These are phyloP conservation scores for Choloepus didactylus DNA, from an alignment of 2,797 vertebrate genomes.

Conservation along the genomic window DNA sequence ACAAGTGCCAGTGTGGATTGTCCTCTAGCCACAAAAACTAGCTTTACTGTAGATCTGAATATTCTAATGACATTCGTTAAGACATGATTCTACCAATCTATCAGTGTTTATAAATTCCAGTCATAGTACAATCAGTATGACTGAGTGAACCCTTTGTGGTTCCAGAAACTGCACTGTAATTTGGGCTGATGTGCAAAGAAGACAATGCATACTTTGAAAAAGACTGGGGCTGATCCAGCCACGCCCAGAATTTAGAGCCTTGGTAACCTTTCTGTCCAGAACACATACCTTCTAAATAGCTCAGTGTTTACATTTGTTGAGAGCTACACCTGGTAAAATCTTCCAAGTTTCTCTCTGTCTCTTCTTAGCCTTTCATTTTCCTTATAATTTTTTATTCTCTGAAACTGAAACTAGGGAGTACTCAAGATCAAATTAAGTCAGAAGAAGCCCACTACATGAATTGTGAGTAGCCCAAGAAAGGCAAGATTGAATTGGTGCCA, in stretches of 20 bases:
- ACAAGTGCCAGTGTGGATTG: not conserved
- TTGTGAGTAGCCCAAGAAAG: not conserved
- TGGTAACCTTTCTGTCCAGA: not conserved
- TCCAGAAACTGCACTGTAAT: conserved; percentile 14
- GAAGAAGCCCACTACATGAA: not conserved
- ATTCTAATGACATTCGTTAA: not conserved
- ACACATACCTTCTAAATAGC: not conserved
- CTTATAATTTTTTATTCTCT: not conserved
- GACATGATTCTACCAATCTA: not conserved
- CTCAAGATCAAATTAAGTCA: not conserved
- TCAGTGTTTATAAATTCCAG: not conserved
- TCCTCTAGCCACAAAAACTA: not conserved
- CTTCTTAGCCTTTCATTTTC: conserved; percentile 36
- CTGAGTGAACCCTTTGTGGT: conserved; percentile 34
- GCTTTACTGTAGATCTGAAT: not conserved
- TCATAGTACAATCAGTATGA: not conserved
- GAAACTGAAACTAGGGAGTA: not conserved
- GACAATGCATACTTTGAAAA: conserved; percentile 38
- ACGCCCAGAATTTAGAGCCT: not conserved
- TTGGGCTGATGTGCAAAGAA: not conserved
- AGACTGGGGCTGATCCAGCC: not conserved
- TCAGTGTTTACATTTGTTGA: not conserved
- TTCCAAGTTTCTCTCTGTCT: conserved; percentile 52
- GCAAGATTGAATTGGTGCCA: not conserved
- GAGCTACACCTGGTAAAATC: not conserved